A percentile compares a stretch with the other conserved stretches of the same genome.
These are phyloP conservation scores for Pangasianodon hypophthalmus DNA, from an alignment of 2,113 vertebrate species.

Conservation along the genomic window DNA sequence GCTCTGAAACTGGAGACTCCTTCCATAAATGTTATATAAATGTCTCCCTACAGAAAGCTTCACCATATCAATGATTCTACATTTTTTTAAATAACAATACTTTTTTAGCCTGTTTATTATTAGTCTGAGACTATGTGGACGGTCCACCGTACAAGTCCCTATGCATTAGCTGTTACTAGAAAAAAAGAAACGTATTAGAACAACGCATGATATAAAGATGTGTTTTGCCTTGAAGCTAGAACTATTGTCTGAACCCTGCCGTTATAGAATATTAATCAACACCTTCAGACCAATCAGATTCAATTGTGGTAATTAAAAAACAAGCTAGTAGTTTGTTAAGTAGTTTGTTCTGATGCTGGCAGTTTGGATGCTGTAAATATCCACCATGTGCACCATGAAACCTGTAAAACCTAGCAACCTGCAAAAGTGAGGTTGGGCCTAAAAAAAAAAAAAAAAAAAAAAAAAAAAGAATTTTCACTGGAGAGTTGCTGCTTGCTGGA, in stretches of 20 bases:
- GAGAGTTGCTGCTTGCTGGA: not conserved
- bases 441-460: not conserved
- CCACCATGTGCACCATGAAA: not conserved
- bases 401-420: not conserved
- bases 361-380: not conserved
- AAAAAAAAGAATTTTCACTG: not conserved
- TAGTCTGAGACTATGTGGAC: no score
- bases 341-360: not conserved
- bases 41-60: not conserved
- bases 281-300: not conserved
- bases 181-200: no score
- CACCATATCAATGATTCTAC: not conserved
- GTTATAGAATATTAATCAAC: no score
- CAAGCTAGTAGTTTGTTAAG: not conserved
- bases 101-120: no score
- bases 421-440: not conserved
- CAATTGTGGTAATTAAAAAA: not conserved
- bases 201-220: not conserved
- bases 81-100: no score
- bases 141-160: no score
- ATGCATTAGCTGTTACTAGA: no score
- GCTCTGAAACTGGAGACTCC: no score
- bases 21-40: not conserved
- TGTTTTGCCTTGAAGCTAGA: no score
- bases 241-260: no score